Evolutionary conservation across 2,797 vertebrate species (phyloP), one percentile per base, ranked within the genome.

Genomic region (Rhabdomys pumilio): DNA sequence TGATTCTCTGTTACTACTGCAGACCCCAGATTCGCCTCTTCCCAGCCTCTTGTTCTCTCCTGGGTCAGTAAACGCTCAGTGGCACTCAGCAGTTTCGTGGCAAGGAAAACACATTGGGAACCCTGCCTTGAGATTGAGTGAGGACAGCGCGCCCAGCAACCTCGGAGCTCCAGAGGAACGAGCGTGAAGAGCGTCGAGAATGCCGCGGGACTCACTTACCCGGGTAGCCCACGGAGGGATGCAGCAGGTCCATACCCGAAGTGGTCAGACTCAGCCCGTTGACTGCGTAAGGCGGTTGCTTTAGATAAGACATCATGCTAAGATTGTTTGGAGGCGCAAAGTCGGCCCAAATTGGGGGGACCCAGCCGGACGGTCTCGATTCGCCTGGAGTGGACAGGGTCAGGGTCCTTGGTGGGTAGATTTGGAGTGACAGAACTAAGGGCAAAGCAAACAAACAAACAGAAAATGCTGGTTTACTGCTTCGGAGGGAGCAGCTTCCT

Each of bases 271-370:
- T 99, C 98, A 99, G 99, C 92, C 99, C 99, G 98, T 99, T 99
- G 98, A 99, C 99, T 98, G 99, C 99, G 91, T 99, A 99, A 99
- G 99, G 99, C 99, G 99, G 99, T 99, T 99, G 99, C 99, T 99
- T 99, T 98, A 99, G 99, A 99, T 99, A 99, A 98, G 99, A 99
- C 99, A 99, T 99, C 99, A 99, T 99, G 99, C 99, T 99, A 99
- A 99, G 99, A 99, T 99, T 99, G 98, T 88, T 98, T 98, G 99
- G 98, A 98, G 98, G 98, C 98, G 98, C 98, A 98, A 99, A 99
- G 98, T 99, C 98, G 98, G 98, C 99, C 98, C 99, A 99, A 95
- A 97, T 72, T 34, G 80, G 82, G 95, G 94, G 87, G 98, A 99
- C 89, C 96, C 96, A 97, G 96, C 91, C 93, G 76, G 94, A 95